Conservation (phyloP, 92 coral and sea anemone genomes). For the Palythoa grandiflora region DNA sequence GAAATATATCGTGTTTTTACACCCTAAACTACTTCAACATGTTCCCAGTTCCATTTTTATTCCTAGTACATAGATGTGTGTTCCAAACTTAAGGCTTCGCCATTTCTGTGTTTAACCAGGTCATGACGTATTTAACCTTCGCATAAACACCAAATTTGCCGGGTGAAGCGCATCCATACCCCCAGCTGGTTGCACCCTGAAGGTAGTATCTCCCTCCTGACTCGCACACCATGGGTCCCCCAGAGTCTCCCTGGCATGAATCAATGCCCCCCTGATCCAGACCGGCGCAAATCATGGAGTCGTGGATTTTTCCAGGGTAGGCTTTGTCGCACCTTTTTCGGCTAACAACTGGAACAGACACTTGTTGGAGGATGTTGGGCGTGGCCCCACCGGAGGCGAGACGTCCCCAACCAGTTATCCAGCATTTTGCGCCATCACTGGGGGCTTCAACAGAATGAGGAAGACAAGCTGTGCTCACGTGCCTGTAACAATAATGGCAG, state of each 20-base stretch:
- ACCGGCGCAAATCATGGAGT: slow-evolving; percentile 20
- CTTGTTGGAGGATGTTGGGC: slow-evolving; percentile 66
- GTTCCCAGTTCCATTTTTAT: background rate
- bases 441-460: slow-evolving; percentile 71
- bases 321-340: slow-evolving; percentile 69
- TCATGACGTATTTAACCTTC: slow-evolving; percentile 49
- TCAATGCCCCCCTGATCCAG: slow-evolving; percentile 78
- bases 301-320: slow-evolving; percentile 62
- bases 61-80: background rate
- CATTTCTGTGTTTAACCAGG: slow-evolving; percentile 25
- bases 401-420: slow-evolving; percentile 93
- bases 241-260: slow-evolving; percentile 81
- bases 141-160: slow-evolving; percentile 84
- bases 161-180: slow-evolving; percentile 71
- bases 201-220: slow-evolving; percentile 60
- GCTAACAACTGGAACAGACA: slow-evolving; percentile 8
- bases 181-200: slow-evolving; percentile 84
- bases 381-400: slow-evolving; percentile 70
- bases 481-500: slow-evolving; percentile 10
- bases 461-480: slow-evolving; percentile 76
- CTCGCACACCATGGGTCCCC: slow-evolving; percentile 27
- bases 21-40: background rate
- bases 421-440: slow-evolving; percentile 62
- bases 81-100: background rate
- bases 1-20: background rate